A percentile compares a stretch with the other conserved stretches of the same genome.
Evolutionary conservation across 2,113 vertebrate species (phyloP).

Genomic region (Macrotus californicus): DNA sequence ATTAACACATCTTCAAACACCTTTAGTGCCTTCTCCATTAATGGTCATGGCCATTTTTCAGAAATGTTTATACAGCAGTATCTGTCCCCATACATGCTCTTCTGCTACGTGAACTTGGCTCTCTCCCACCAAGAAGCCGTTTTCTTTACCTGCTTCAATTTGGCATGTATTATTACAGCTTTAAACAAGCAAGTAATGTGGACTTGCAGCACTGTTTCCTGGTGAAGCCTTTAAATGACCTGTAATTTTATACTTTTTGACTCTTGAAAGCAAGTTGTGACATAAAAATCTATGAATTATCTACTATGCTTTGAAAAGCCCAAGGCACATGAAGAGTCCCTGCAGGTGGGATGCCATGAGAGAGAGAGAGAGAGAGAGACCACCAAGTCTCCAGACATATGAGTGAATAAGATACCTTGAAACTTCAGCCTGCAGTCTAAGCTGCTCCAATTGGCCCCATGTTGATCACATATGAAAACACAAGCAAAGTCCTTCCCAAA

Average conservation of each 20-base stretch:
- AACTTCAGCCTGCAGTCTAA: background rate
- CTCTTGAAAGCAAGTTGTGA: background rate
- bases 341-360: background rate
- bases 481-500: too few species aligned
- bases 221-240: background rate
- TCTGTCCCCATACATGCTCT: background rate
- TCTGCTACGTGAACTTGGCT: background rate
- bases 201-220: background rate
- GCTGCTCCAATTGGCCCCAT: background rate
- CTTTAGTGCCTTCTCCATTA: background rate
- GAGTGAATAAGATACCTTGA: background rate
- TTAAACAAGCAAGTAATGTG: fast-evolving
- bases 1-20: background rate
- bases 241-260: background rate
- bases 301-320: background rate
- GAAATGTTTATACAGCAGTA: background rate
- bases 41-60: background rate
- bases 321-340: background rate
- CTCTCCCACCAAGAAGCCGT: background rate
- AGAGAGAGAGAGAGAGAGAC: background rate
- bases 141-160: background rate
- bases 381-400: background rate
- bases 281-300: background rate
- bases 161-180: background rate
- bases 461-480: background rate